Base-by-base conservation (phyloP, 2,888 invertebrate genomes). In the Drosophila lutescens region DNA sequence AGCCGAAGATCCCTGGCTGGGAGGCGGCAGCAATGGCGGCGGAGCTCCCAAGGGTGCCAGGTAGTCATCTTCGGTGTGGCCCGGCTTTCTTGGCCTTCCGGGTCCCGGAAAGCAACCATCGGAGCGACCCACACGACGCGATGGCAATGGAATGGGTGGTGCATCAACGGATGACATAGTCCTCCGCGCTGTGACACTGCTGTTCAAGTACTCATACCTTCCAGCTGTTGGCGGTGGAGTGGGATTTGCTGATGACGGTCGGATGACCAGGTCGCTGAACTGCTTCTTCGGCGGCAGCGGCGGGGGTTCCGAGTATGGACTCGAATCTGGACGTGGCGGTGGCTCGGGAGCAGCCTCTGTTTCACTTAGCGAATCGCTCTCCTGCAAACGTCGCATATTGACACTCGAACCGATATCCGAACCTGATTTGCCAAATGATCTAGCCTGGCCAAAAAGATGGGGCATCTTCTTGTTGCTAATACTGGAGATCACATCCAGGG, bases 281-380 rank as follows among this genome's bases (percentile, higher is more conserved):
- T 94, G 94, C 77, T 95, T 95, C 88, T 95, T 96, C 13, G 96
- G 96, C 20, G 96, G 94, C 90, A 96, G 91, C 4, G 96, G 96
- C 2, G 96, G 96, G 4, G 96, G 96, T 87, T 95, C 95, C 7
- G 94, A 93, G 55, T 94, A 92, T 13, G 92, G 89, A 4, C 83
- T 86, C 2, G 91, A 90, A 38, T 92, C 92, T 3, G 92, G 92
- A 4, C 92, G 82, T 2, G 93, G 93, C 17, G 93, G 92, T 15
- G 92, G 92, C 66, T 93, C 93, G 0, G 92, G 91, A 1, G 92
- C 92, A 0, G 91, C 77, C 74, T 93, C 92, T 46, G 91, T 92
- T 74, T 92, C 91, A 73, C 92, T 92, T n/a, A 92, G 76, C 3
- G 92, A 92, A 73, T 92, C 92, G 58, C 92, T 92, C 50, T 92